phyloP scores from a whole-genome alignment of 2,797 vertebrate genomes.

The Cebuella pygmaea region DNA sequence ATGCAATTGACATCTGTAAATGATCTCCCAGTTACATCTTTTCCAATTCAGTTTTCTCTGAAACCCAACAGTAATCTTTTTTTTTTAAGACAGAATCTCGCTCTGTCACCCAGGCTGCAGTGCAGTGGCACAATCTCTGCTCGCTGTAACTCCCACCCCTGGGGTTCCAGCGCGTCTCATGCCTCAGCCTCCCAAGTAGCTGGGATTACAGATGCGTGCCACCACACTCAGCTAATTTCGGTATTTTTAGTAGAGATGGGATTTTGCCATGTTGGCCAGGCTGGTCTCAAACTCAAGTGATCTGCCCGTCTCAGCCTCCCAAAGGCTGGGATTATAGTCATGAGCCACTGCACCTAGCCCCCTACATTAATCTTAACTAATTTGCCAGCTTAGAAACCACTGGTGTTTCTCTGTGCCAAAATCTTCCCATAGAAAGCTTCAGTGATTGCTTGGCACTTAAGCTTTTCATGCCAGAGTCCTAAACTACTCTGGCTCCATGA shows the following conservation, averaged over 20 bases:
- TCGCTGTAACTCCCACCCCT: not conserved
- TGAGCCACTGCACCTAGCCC: not conserved
- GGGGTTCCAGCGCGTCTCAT: not conserved
- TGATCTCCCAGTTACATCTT: not conserved
- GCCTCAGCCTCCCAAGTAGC: not conserved
- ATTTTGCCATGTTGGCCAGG: not conserved
- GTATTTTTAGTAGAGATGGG: not conserved
- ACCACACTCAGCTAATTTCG: not conserved
- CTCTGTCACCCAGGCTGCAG: not conserved
- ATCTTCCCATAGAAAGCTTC: not conserved
- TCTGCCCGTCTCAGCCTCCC: not conserved
- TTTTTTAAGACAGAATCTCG: not conserved
- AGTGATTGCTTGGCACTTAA: not conserved
- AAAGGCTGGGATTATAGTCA: not conserved
- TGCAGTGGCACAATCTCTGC: not conserved
- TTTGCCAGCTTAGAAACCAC: not conserved
- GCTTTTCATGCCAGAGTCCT: not conserved
- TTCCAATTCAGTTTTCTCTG: not conserved
- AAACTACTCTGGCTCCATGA: not conserved
- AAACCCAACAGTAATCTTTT: not conserved
- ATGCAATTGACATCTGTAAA: not conserved
- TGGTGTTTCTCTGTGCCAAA: not conserved
- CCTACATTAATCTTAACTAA: not conserved
- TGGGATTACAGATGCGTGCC: accelerated
- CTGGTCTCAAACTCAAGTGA: not conserved